Base-by-base conservation (phyloP, 2,113 vertebrate species). In the Carassius gibelio region DNA sequence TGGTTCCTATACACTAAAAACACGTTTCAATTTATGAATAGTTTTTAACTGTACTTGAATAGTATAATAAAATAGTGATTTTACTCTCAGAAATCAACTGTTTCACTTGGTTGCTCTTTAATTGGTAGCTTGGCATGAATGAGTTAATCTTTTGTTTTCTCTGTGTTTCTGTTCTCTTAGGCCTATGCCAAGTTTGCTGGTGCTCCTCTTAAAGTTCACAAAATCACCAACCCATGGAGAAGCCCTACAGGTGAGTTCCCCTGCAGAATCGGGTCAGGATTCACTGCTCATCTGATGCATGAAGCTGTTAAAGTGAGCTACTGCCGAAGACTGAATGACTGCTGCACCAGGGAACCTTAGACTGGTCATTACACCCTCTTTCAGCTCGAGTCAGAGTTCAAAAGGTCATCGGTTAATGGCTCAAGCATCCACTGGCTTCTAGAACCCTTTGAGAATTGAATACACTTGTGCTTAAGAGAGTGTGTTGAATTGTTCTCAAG, bases 161-260 rank as follows among this genome's bases (percentile, higher is more conserved):
- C 5, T 71, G 11, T 38, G 6, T 66, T 52, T 68, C 4, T 81
- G 2, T 59, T 23, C 21, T 34, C 42, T 15, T 13, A 89, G 88
- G 88, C 88, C 9, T 89, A 89, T 55, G 86, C 88, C 30, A 89
- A 74, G 76, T 89, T 89, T 77, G 75, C 88, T n/a, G 88, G 88
- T 9, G 88, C 88, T 26, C 88, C 88, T 14, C 84, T 89, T 13
- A 89, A 89, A 87, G 62, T 89, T 77, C 86, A 89, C 83, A 87
- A 86, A 59, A 87, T 87, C 21, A 81, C 86, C 86, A 89, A 89
- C 84, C 88, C 88, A 11, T 89, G 88, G 88, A 85, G 88, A 81
- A 89, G 88, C 57, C 88, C 88, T 0, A 87, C 88, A 80, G 88
- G 88, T 87, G 84, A 75, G 84, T 57, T 52, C 21, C 38, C 48